phyloP scores from a whole-genome alignment of 2,888 invertebrate genomes.

The Helleia helle region DNA sequence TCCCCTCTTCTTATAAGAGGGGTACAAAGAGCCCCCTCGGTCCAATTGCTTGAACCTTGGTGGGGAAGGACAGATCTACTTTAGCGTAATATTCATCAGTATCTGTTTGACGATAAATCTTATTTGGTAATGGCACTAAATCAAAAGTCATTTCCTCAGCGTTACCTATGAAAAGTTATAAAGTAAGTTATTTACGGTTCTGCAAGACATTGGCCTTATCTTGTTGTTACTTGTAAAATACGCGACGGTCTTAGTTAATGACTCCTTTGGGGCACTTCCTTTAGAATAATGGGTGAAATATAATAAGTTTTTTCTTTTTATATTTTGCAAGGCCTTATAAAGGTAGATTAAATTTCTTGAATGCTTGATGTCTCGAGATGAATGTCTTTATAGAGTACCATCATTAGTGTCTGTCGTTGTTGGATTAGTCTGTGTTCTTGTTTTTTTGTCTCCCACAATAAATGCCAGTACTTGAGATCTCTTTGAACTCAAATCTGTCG shows the following conservation, averaged over 20 bases:
- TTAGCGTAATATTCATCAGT: too few relatives aligned
- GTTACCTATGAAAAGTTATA: background rate
- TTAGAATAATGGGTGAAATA: slow-evolving; percentile 7
- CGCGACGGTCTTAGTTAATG: slow-evolving; percentile 21
- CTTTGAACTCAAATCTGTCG: too few relatives aligned
- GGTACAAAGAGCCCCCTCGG: too few relatives aligned
- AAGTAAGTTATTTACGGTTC: background rate
- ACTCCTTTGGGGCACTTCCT: slow-evolving; percentile 15
- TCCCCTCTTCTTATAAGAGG: too few relatives aligned
- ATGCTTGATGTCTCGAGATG: background rate
- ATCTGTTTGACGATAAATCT: too few relatives aligned
- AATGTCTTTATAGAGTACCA: background rate
- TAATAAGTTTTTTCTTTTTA: slow-evolving; percentile 2
- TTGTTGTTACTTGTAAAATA: slow-evolving; percentile 20
- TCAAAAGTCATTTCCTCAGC: background rate
- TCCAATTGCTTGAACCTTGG: too few relatives aligned
- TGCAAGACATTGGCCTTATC: slow-evolving; percentile 17
- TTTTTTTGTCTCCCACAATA: too few relatives aligned
- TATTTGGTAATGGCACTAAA: too few relatives aligned
- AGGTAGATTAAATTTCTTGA: background rate
- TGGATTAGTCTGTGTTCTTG: too few relatives aligned
- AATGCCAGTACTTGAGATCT: too few relatives aligned
- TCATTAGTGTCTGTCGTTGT: too few relatives aligned
- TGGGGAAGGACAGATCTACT: too few relatives aligned
- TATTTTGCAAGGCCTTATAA: background rate